Conservation (phyloP, 2,797 vertebrate species). For the Peromyscus aztecus region DNA sequence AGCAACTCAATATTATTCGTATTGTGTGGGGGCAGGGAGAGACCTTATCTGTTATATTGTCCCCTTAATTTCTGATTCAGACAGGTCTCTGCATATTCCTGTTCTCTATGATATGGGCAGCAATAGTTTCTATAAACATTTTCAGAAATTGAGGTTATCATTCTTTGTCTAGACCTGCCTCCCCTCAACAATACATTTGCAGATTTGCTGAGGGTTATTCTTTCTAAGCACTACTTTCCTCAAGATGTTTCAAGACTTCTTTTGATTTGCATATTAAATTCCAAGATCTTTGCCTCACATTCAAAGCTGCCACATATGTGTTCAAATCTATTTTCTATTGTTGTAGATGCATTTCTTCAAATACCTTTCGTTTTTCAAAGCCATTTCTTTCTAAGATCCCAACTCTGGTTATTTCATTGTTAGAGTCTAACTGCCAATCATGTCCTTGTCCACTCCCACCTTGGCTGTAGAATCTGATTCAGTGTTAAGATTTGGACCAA, state of each 20-base stretch:
- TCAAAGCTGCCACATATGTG: not conserved
- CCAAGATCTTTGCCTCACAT: not conserved
- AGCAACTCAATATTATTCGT: not conserved
- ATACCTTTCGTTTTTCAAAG: not conserved
- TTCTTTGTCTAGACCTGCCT: not conserved
- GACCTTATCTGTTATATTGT: not conserved
- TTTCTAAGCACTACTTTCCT: not conserved
- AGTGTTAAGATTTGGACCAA: not conserved
- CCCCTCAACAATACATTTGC: not conserved
- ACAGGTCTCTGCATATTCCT: not conserved
- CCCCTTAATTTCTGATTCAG: not conserved
- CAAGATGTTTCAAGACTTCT: not conserved
- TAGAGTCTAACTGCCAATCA: not conserved
- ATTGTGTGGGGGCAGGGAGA: not conserved
- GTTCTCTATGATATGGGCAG: not conserved
- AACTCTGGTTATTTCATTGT: constrained; percentile 6
- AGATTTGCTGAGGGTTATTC: not conserved
- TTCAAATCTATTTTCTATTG: constrained; percentile 8
- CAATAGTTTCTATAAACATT: not conserved
- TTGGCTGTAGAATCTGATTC: not conserved
- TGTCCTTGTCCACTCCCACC: not conserved
- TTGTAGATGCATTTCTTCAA: not conserved
- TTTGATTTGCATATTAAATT: not conserved
- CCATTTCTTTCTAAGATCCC: not conserved
- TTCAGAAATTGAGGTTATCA: not conserved